Base-by-base conservation (phyloP, 1,140 invertebrate species). In the Chlorops oryzae region DNA sequence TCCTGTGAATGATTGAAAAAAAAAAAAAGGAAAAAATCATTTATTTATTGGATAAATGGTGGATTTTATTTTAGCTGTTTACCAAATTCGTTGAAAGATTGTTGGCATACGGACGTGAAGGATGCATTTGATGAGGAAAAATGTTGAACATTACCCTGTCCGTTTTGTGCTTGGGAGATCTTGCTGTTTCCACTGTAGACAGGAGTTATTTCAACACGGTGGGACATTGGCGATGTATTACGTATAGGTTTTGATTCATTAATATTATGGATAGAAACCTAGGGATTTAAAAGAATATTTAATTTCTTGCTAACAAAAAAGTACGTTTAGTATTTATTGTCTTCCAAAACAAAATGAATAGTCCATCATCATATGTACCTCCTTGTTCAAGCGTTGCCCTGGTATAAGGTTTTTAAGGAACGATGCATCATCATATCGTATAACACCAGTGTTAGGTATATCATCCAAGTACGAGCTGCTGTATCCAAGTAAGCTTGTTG, bases 201-300 rank as follows among this genome's bases (percentile, higher is more conserved):
- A n/a, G 65, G 70, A 35, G 68, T 69, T 37, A 71, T 71, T 57
- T 71, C 68, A n/a, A 71, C 68, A 51, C 61, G 65, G 51, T 71
- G 63, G 67, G 74, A 43, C 59, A 72, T 56, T 22, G 66, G 63
- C 9, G 55, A 75, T 73, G 59, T 74, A 58, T 61, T 70, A 37
- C 66, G 64, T 48, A 57, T 73, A 50, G 76, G 78, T 58, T 78
- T 79, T 6, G 77, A 78, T 42, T 79, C 77, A 1, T 74, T 75
- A 17, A 78, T 75, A 55, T 77, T 77, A 37, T 80, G 78, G 58
- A 80, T 78, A 3, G 77, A 77, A n/a, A 80, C 70, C 70, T 72
- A 43, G 5, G n/a, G n/a, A 21, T 55, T 35, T 2, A 34, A 39
- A 47, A 17, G 27, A 18, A 45, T 17, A 47, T 13, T 17, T 9